Evolutionary conservation across 2,797 vertebrate species (phyloP).

Genomic region (Rhinichthys osculus): DNA sequence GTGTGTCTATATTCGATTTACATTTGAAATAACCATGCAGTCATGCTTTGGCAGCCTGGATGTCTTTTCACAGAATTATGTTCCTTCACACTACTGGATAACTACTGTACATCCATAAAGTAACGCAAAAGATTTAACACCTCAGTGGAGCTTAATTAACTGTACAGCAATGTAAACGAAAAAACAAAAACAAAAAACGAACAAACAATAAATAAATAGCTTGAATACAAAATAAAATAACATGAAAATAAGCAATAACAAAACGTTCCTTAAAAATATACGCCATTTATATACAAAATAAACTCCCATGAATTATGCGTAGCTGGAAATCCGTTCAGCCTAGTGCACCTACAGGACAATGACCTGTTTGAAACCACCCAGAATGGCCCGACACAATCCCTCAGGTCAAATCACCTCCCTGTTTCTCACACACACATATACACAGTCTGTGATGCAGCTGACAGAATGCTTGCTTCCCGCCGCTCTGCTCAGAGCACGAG

Average conservation of each 20-base stretch:
- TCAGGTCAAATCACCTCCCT: not conserved
- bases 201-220: constrained; percentile 70
- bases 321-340: constrained; percentile 50
- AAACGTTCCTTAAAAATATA: constrained; percentile 56
- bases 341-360: constrained; percentile 67
- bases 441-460: constrained; percentile 4
- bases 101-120: constrained; percentile 77
- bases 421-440: constrained; percentile 21
- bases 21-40: constrained; percentile 81
- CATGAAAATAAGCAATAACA: constrained; percentile 59
- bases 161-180: constrained; percentile 59
- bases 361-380: constrained; percentile 68
- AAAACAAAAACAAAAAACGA: constrained; percentile 34
- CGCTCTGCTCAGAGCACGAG: not conserved
- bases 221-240: constrained; percentile 72
- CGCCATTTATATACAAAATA: constrained; percentile 61
- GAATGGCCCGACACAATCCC: not conserved
- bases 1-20: constrained; percentile 71
- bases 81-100: constrained; percentile 76
- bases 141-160: constrained; percentile 40
- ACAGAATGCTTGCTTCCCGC: not conserved
- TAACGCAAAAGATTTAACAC: constrained; percentile 60
- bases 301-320: constrained; percentile 44
- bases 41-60: constrained; percentile 80
- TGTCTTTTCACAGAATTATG: constrained; percentile 75